Percentiles rank a stretch among this genome's conserved stretches.
phyloP scores from a whole-genome alignment of 2,888 invertebrate species.

The Cephus rjabovi region DNA sequence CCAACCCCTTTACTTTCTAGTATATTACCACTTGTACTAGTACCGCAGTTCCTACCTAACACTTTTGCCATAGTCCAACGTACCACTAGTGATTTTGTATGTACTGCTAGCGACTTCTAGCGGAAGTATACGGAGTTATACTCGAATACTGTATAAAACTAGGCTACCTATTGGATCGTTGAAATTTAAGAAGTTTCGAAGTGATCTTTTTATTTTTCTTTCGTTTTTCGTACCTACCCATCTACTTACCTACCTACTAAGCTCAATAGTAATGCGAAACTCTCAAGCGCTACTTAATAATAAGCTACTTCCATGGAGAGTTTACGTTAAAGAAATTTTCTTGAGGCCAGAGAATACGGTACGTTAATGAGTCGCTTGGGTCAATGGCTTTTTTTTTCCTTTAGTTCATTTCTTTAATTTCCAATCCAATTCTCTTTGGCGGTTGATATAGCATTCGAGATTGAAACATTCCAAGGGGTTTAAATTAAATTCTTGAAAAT shows the following conservation, averaged over 20 bases:
- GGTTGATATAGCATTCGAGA: not conserved
- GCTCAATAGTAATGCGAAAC: not conserved
- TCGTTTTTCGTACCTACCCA: not conserved
- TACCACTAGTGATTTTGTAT: too few species aligned
- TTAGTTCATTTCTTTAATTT: not conserved
- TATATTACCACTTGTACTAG: not conserved
- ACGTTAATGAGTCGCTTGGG: not conserved
- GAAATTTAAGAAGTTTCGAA: not conserved
- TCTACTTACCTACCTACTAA: not conserved
- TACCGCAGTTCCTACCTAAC: not conserved
- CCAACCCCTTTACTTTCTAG: not conserved
- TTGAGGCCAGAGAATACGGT: not conserved
- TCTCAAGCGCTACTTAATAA: not conserved
- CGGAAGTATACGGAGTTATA: not conserved
- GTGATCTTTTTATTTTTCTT: not conserved
- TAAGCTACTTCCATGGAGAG: not conserved
- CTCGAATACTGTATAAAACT: not conserved
- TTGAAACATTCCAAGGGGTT: not conserved
- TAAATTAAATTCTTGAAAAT: not conserved
- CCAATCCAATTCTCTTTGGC: not conserved
- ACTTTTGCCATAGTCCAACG: not conserved
- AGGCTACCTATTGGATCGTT: not conserved
- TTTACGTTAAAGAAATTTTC: not conserved
- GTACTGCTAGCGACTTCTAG: not conserved
- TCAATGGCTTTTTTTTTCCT: not conserved